Base-by-base conservation (phyloP, 2,797 vertebrate species). In the Oreonectes daqikongensis region DNA sequence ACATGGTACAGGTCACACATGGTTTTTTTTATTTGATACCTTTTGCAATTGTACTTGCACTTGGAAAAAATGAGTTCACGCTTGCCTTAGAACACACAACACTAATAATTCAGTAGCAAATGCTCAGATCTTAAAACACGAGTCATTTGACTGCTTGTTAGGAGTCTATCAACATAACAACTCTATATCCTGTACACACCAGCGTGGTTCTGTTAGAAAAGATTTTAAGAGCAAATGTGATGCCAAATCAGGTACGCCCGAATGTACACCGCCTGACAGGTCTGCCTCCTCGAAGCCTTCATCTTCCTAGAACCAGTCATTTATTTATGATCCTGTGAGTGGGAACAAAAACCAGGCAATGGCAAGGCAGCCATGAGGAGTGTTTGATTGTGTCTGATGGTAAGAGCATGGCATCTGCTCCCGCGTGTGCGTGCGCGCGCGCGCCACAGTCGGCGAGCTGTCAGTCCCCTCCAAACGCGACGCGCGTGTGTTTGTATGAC, bases 261-360 rank as follows among this genome's bases (percentile, higher is more conserved):
- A 88, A 89, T 86, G 86, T 87, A 85, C 85, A 40, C 66, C 52
- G 32, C 64, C 60, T 68, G 85, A 87, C 83, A 87, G 86, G 86
- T 85, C 87, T 91, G 88, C 91, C 90, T 90, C 72, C 83, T 86
- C 80, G 74, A 81, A 78, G 81, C 84, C 88, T 92, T 92, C 85
- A 91, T 91, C 87, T 90, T 84, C 76, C 85, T 87, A 86, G 88
- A 87, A 88, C 86, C 86, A 86, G 88, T 90, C 85, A 92, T 90
- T 91, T 92, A 92, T 93, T 91, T 90, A 91, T 90, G 89, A 90
- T 82, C 42, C 52, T 57, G 75, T 61, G 26, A 68, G 66, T 26
- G 52, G 79, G 67, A 79, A 83, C 79, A 83, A 65, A 82, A 79
- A 75, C 77, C 79, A 74, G 66, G 69, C 72, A 26, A 82, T 72